These are phyloP conservation scores for Prochilodus magdalenae DNA, from an alignment of 2,113 vertebrate genomes.

Conservation along the genomic window DNA sequence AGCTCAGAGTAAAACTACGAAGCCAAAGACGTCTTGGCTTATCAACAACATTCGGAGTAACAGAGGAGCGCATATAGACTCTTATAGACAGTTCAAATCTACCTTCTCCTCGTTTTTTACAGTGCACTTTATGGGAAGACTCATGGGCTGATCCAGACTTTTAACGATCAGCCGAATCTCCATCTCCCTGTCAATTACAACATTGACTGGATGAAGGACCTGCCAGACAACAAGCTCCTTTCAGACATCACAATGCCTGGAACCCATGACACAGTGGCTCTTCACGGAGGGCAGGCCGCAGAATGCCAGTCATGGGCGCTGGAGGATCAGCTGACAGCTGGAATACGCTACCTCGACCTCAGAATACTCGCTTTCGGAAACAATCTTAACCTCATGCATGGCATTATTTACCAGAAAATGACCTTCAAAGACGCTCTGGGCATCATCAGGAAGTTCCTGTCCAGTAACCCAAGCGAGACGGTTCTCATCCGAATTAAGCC, in stretches of 20 bases:
- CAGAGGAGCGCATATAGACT: too few relatives aligned
- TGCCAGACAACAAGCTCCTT: slow-evolving; percentile 67
- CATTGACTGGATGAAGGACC: slow-evolving; percentile 74
- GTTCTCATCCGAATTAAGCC: slow-evolving; percentile 75
- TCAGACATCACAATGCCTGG: slow-evolving; percentile 79
- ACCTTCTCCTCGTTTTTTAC: background rate
- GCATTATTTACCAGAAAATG: slow-evolving; percentile 69
- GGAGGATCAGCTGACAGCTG: slow-evolving; percentile 72
- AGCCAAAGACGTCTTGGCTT: too few relatives aligned
- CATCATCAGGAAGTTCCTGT: slow-evolving; percentile 56
- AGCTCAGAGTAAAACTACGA: too few relatives aligned
- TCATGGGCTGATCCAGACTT: slow-evolving; percentile 11
- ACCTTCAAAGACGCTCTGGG: slow-evolving; percentile 49
- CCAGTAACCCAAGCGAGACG: slow-evolving; percentile 49
- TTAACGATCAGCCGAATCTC: slow-evolving; percentile 56
- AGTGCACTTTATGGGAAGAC: background rate
- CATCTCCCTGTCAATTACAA: slow-evolving; percentile 53
- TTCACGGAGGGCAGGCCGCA: slow-evolving; percentile 62
- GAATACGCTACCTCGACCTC: slow-evolving; percentile 78
- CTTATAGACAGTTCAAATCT: too few relatives aligned
- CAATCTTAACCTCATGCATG: slow-evolving; percentile 73
- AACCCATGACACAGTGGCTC: slow-evolving; percentile 78
- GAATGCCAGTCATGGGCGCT: slow-evolving; percentile 74
- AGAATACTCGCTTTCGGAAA: slow-evolving; percentile 68
- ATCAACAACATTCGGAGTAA: too few relatives aligned